phyloP scores from a whole-genome alignment of 35 echinoderm and acorn worm genomes.

The Anneissia japonica region DNA sequence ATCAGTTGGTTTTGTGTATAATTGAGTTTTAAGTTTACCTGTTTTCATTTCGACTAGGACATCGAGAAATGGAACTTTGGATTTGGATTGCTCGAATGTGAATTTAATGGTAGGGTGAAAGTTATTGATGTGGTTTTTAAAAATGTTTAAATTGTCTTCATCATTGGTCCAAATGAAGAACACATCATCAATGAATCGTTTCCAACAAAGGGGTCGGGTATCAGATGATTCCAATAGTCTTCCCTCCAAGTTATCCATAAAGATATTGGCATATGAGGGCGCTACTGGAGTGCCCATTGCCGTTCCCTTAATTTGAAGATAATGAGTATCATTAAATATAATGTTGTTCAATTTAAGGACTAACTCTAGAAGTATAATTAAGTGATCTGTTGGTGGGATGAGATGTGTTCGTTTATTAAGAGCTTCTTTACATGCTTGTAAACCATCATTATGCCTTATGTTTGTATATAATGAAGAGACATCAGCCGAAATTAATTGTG shows the following conservation, averaged over 20 bases:
- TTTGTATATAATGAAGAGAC: constrained; percentile 12
- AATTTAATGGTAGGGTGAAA: constrained; percentile 34
- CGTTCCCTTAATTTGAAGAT: constrained; percentile 10
- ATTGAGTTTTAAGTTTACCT: background rate
- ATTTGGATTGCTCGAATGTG: constrained; percentile 14
- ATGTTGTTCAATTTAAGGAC: constrained; percentile 6
- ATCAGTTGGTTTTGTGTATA: constrained; percentile 23
- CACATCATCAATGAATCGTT: constrained; percentile 40
- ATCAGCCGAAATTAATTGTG: background rate
- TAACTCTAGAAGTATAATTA: constrained; percentile 4
- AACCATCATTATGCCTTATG: background rate
- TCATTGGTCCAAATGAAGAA: constrained; percentile 32
- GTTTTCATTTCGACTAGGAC: background rate
- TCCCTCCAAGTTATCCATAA: constrained; percentile 29
- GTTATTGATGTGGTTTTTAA: background rate
- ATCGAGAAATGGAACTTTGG: background rate
- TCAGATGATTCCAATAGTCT: background rate
- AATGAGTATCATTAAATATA: constrained; percentile 9
- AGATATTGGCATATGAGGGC: constrained; percentile 28
- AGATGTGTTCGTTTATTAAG: background rate
- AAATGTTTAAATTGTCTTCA: background rate
- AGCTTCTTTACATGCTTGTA: background rate
- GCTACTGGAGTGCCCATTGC: constrained; percentile 31
- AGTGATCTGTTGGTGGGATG: background rate
- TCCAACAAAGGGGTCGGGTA: background rate